Evolutionary conservation across 1,140 invertebrate genomes (phyloP).

Genomic region (Trissolcus basalis): DNA sequence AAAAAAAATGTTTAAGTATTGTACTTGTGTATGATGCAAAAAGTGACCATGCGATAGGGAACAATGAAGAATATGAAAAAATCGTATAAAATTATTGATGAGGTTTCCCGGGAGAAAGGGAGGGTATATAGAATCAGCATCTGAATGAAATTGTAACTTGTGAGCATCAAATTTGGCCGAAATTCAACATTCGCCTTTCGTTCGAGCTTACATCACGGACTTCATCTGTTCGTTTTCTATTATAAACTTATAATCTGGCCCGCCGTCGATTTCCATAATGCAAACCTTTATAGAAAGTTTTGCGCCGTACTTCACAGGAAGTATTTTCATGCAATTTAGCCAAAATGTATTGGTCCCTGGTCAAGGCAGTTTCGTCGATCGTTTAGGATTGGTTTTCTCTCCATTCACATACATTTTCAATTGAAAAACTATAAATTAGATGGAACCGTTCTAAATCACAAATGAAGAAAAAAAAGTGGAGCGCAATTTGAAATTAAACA

Average conservation of each 20-base stretch:
- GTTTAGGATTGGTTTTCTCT: conserved; percentile 8
- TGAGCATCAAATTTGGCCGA: conserved; percentile 27
- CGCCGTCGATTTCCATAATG: conserved; percentile 37
- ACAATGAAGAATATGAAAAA: too few relatives aligned
- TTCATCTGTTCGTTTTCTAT: conserved; percentile 4
- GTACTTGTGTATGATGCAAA: too few relatives aligned
- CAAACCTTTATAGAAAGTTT: conserved; percentile 26
- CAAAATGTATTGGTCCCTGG: conserved; percentile 37
- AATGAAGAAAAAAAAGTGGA: too few relatives aligned
- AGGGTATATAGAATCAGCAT: not conserved
- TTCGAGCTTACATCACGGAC: conserved; percentile 13
- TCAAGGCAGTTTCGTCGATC: conserved; percentile 33
- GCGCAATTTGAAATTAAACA: too few relatives aligned
- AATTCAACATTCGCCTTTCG: conserved; percentile 28
- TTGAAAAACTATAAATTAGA: too few relatives aligned
- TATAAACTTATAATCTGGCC: conserved; percentile 34
- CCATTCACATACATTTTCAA: too few relatives aligned
- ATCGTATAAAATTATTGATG: too few relatives aligned
- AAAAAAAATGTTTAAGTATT: too few relatives aligned
- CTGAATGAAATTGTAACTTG: conserved; percentile 31
- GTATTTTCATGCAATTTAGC: conserved; percentile 20
- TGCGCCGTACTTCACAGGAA: conserved; percentile 10
- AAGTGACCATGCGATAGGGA: too few relatives aligned
- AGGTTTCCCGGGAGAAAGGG: too few relatives aligned
- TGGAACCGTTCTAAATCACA: too few relatives aligned